Evolutionary conservation across 2,113 vertebrate species (phyloP).

Genomic region (Peromyscus polionotus): DNA sequence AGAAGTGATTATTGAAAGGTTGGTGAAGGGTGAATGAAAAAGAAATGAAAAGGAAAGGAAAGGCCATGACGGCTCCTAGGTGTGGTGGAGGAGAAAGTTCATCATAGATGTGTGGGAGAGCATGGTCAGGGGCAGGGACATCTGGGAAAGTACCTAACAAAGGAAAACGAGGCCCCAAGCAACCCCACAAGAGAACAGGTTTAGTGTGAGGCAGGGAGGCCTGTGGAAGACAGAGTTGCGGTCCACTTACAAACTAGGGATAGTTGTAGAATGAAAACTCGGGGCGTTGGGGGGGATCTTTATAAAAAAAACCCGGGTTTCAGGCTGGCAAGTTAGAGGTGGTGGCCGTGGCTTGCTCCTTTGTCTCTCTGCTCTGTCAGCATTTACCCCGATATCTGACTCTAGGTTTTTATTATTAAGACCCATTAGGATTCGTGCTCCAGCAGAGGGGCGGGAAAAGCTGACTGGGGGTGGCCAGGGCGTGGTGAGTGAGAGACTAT

Average conservation of each 20-base stretch:
- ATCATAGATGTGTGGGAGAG: not conserved
- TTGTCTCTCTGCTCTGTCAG: too few relatives aligned
- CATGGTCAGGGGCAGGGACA: not conserved
- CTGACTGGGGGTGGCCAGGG: not conserved
- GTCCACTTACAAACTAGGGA: not conserved
- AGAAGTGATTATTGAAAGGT: not conserved
- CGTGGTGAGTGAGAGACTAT: not conserved
- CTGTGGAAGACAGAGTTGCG: not conserved
- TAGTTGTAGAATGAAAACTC: not conserved
- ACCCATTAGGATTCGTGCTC: too few relatives aligned
- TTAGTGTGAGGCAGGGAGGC: too few relatives aligned
- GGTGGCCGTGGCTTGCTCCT: too few relatives aligned
- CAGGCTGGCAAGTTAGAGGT: too few relatives aligned
- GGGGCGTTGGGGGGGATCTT: not conserved
- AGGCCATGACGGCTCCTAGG: not conserved
- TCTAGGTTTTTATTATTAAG: too few relatives aligned
- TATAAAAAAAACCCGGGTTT: too few relatives aligned
- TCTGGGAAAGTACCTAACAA: not conserved
- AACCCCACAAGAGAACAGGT: not conserved
- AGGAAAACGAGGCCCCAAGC: not conserved
- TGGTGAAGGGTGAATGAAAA: not conserved
- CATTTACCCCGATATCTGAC: too few relatives aligned
- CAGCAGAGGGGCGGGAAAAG: too few relatives aligned
- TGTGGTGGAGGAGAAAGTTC: not conserved
- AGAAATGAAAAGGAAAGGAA: not conserved